phyloP scores from a whole-genome alignment of 2,113 vertebrate species.

The Notarius lentiginosus region DNA sequence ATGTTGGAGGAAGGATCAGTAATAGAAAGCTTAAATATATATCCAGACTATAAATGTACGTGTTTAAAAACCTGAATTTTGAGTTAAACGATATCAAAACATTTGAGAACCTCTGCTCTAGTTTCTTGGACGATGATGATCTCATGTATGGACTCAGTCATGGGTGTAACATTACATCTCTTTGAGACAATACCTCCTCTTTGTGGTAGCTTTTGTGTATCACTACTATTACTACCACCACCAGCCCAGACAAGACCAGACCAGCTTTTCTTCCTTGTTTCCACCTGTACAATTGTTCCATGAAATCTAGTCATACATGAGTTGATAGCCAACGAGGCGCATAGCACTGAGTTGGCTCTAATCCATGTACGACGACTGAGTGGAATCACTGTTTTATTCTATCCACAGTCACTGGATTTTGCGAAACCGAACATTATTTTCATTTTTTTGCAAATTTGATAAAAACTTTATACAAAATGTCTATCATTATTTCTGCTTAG shows the following conservation, averaged over 20 bases:
- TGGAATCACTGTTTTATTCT: too few species aligned
- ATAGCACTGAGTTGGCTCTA: too few species aligned
- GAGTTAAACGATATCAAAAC: too few species aligned
- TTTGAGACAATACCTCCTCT: conserved; percentile 13
- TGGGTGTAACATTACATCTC: neutral
- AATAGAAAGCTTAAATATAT: neutral
- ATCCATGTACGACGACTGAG: too few species aligned
- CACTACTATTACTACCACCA: neutral
- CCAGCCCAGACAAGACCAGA: neutral
- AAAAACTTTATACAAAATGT: too few species aligned
- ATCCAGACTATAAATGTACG: neutral
- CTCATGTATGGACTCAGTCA: neutral
- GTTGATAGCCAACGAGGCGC: too few species aligned
- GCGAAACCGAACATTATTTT: too few species aligned
- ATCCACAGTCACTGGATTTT: too few species aligned
- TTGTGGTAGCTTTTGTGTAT: conserved; percentile 16
- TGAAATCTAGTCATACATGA: too few species aligned
- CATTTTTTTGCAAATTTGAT: too few species aligned
- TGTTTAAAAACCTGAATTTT: neutral
- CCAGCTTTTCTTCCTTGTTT: neutral
- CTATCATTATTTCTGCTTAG: too few species aligned
- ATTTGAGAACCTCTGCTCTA: neutral
- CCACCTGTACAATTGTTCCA: neutral
- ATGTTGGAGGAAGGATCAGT: too few species aligned
- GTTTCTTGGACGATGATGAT: neutral